Evolutionary conservation across 2,888 invertebrate species (phyloP).

Genomic region (Cerceris rybyensis): DNA sequence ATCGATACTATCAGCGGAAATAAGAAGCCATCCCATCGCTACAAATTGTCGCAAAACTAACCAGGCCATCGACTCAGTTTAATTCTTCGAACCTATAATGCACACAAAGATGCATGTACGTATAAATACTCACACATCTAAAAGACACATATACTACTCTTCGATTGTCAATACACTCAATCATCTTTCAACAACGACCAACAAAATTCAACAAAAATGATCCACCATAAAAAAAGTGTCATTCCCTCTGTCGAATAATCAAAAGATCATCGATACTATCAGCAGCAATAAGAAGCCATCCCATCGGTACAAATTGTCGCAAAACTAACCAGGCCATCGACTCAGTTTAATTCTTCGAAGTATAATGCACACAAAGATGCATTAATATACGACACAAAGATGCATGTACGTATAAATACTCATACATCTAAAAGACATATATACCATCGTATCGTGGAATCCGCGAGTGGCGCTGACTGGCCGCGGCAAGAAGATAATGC

Average conservation of each 20-base stretch:
- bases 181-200: too few species aligned
- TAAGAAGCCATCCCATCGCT: too few species aligned
- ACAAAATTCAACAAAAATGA: neutral
- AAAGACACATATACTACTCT: neutral
- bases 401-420: neutral
- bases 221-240: neutral
- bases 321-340: neutral
- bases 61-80: neutral
- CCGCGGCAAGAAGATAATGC: constrained; percentile 69
- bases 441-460: constrained; percentile 59
- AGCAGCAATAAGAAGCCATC: too few species aligned
- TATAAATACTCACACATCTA: neutral
- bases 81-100: neutral
- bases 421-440: constrained; percentile 6
- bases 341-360: neutral
- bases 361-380: neutral
- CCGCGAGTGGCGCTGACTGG: constrained; percentile 64
- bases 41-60: too few species aligned
- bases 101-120: neutral
- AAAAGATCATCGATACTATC: too few species aligned
- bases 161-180: too few species aligned
- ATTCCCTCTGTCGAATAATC: too few species aligned
- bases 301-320: too few species aligned
- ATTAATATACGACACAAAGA: neutral
- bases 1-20: too few species aligned